A percentile compares a stretch with the other conserved stretches of the same genome.
Evolutionary conservation across 2,888 invertebrate genomes (phyloP).

Genomic region (Stictocephala bisonia): DNA sequence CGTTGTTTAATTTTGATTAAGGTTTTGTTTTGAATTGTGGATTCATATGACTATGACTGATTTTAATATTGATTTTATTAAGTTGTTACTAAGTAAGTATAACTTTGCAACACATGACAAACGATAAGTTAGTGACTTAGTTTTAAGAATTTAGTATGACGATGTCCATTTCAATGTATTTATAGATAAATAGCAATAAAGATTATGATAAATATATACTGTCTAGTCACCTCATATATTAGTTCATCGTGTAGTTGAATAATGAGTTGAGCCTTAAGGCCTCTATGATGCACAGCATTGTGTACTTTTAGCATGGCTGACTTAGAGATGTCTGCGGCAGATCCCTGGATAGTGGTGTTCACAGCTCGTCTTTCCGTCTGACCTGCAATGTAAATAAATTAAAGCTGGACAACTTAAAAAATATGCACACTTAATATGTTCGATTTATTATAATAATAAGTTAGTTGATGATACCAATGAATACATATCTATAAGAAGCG

Average conservation of each 20-base stretch:
- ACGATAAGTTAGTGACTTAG: no score
- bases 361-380: conserved; percentile 96
- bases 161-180: no score
- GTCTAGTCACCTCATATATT: conserved; percentile 79
- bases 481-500: no score
- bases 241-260: conserved; percentile 97
- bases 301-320: conserved; percentile 87
- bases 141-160: no score
- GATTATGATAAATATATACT: conserved; percentile 37
- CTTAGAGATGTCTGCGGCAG: conserved; percentile 96
- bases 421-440: not conserved
- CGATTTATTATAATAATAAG: not conserved
- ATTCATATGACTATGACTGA: no score
- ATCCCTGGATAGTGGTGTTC: conserved; percentile 95
- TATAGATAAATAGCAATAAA: no score
- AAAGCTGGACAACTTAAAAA: not conserved
- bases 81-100: no score
- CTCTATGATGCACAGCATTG: conserved; percentile 66
- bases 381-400: conserved; percentile 65
- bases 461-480: no score
- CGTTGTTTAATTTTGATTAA: no score
- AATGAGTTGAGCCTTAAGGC: conserved; percentile 72
- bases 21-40: no score
- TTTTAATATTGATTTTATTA: no score
- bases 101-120: no score